These are phyloP conservation scores for Syngnathus rostellatus DNA, from an alignment of 2,797 vertebrate genomes.

Conservation along the genomic window DNA sequence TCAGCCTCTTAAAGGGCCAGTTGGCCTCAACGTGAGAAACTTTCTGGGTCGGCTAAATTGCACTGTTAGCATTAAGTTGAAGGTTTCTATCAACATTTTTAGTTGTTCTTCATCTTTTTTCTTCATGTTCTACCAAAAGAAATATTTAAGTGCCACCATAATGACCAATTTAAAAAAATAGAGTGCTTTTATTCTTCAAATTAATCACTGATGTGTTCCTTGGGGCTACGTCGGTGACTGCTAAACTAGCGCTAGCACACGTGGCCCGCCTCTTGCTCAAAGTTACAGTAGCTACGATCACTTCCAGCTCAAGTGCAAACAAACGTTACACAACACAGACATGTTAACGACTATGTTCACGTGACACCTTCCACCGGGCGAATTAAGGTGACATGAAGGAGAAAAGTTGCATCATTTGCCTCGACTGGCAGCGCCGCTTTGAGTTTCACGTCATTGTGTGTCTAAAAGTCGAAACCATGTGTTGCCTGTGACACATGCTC, in stretches of 20 bases:
- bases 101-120: background rate
- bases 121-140: too few species aligned
- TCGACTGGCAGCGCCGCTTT: background rate
- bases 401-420: background rate
- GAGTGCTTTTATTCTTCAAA: background rate
- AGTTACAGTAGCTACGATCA: too few species aligned
- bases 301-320: background rate
- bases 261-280: too few species aligned
- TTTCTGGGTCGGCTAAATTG: background rate
- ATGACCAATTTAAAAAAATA: background rate
- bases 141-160: background rate
- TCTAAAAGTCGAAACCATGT: slow-evolving; percentile 16
- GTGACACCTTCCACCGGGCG: background rate
- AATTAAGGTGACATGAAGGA: too few species aligned
- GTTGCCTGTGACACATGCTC: slow-evolving; percentile 18
- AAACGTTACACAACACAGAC: background rate
- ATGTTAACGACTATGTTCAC: background rate
- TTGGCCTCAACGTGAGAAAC: slow-evolving; percentile 1
- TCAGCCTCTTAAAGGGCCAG: background rate
- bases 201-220: too few species aligned
- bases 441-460: slow-evolving; percentile 5
- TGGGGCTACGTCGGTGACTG: too few species aligned
- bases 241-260: too few species aligned
- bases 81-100: background rate
- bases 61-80: too few species aligned